Percentiles rank a stretch among this genome's conserved stretches.
Evolutionary conservation across 2,797 vertebrate species (phyloP).

Genomic region (Enteromius unitaeniatus): DNA sequence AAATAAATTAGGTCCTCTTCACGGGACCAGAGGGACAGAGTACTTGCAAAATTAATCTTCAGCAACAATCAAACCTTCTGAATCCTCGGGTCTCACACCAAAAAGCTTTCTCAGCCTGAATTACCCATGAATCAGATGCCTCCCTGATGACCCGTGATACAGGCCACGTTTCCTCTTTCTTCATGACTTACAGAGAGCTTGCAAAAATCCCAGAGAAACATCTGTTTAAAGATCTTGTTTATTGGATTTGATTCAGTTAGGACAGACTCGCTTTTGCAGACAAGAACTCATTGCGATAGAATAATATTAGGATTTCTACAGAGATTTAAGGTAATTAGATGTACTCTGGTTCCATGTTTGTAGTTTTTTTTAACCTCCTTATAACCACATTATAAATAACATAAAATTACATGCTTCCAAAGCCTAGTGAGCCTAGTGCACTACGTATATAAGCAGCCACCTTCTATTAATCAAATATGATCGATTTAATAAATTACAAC

Average conservation of each 20-base stretch:
- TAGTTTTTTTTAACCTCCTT: constrained; percentile 13
- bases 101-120: constrained; percentile 24
- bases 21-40: constrained; percentile 6
- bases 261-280: background rate
- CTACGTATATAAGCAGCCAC: background rate
- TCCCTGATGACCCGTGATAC: constrained; percentile 55
- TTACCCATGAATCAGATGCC: constrained; percentile 46
- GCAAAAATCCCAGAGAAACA: constrained; percentile 6
- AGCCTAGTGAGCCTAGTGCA: background rate
- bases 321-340: background rate
- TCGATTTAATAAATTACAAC: background rate
- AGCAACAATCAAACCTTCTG: constrained; percentile 1
- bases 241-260: constrained; percentile 26
- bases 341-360: background rate
- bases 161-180: constrained; percentile 28
- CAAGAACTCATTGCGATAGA: background rate
- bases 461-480: background rate
- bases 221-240: background rate
- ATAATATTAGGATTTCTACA: background rate
- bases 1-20: constrained; percentile 41
- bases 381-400: constrained; percentile 10
- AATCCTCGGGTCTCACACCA: background rate
- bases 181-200: background rate
- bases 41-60: constrained; percentile 38
- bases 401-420: too few relatives aligned